Percentiles rank a stretch among this genome's conserved stretches.
These are phyloP conservation scores for Bos indicus DNA, from an alignment of 2,113 vertebrate species.

Conservation along the genomic window DNA sequence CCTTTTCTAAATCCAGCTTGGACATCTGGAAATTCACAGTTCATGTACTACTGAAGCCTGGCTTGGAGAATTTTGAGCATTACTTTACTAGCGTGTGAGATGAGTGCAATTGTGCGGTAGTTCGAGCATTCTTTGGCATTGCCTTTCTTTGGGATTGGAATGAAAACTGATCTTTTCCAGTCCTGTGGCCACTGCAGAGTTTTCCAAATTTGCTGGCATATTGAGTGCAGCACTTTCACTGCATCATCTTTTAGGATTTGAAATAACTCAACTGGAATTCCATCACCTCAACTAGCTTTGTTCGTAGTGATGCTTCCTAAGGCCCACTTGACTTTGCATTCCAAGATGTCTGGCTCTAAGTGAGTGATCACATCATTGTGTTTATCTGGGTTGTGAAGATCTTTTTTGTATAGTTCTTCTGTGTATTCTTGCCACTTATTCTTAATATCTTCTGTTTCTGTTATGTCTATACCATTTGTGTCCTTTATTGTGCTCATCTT, in stretches of 20 bases:
- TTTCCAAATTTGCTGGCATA: neutral
- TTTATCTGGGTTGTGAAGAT: neutral
- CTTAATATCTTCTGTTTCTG: neutral
- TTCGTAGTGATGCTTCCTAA: fast-evolving
- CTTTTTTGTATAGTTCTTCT: neutral
- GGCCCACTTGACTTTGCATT: neutral
- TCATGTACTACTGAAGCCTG: neutral
- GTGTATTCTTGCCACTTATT: neutral
- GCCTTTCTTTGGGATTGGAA: neutral
- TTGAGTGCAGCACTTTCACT: neutral
- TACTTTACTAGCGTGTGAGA: neutral
- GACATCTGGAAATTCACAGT: neutral
- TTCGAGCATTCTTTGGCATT: neutral
- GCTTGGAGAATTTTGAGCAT: neutral
- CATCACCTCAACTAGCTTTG: neutral
- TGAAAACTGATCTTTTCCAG: neutral
- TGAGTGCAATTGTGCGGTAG: neutral
- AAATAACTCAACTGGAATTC: neutral
- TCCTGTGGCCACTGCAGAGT: neutral
- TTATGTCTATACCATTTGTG: neutral
- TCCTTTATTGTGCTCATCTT: neutral
- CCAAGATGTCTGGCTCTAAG: neutral
- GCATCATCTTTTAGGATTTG: neutral
- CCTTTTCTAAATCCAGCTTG: neutral
- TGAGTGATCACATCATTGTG: neutral